Evolutionary conservation across 1,140 invertebrate genomes (phyloP).

Genomic region (Lithobius niger): DNA sequence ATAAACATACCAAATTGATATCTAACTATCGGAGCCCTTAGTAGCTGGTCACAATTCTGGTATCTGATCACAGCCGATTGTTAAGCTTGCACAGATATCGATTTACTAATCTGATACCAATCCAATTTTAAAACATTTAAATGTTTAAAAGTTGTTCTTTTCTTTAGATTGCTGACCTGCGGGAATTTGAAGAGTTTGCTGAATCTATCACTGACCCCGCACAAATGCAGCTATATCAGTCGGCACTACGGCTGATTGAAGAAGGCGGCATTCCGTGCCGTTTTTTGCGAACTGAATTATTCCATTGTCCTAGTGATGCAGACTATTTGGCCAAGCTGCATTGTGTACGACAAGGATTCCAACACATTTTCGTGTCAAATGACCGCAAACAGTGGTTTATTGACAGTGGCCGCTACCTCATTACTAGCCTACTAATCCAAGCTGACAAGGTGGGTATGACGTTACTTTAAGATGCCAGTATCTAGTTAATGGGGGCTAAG

Average conservation of each 20-base stretch:
- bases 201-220: slow-evolving; percentile 59
- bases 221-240: slow-evolving; percentile 62
- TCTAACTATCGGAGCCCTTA: no score
- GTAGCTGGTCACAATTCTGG: no score
- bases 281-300: slow-evolving; percentile 55
- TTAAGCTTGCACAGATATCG: no score
- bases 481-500: no score
- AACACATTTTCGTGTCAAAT: slow-evolving; percentile 57
- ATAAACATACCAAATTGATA: no score
- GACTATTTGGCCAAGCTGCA: slow-evolving; percentile 92
- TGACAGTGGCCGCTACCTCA: slow-evolving; percentile 70
- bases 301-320: slow-evolving; percentile 72
- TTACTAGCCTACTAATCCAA: slow-evolving; percentile 72
- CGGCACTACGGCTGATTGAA: slow-evolving; percentile 55
- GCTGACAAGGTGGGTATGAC: slow-evolving; percentile 80
- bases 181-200: slow-evolving; percentile 71
- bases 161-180: slow-evolving; percentile 66
- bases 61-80: no score
- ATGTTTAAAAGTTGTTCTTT: no score
- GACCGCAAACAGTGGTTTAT: slow-evolving; percentile 66
- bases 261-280: slow-evolving; percentile 64
- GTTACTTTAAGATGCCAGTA: no score
- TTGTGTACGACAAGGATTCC: slow-evolving; percentile 69
- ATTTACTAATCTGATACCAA: no score
- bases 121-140: no score